Evolutionary conservation across 2,888 invertebrate species (phyloP).

Genomic region (Drosophila robusta): DNA sequence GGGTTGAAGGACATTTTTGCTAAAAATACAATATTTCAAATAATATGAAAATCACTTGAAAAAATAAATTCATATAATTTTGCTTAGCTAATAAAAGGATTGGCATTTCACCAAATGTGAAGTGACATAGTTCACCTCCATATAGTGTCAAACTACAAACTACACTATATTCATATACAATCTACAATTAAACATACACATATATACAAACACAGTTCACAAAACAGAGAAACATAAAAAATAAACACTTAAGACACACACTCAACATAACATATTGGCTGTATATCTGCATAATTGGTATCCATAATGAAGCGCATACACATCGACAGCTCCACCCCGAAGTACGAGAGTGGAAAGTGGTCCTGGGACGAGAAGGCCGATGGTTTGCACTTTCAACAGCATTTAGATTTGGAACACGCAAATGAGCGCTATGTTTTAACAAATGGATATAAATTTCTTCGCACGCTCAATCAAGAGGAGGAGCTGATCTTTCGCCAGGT

Average conservation of each 20-base stretch:
- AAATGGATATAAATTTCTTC: constrained; percentile 9
- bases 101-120: too few species aligned
- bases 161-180: background rate
- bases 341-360: constrained; percentile 11
- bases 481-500: constrained; percentile 12
- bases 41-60: too few species aligned
- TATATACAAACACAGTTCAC: background rate
- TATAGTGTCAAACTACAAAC: background rate
- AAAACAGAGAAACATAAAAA: background rate
- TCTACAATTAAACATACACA: background rate
- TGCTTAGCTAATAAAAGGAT: too few species aligned
- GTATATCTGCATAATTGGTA: background rate
- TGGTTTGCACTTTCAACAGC: background rate
- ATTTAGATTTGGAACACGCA: background rate
- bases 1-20: too few species aligned
- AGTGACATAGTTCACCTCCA: too few species aligned
- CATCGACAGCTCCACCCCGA: background rate
- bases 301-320: background rate
- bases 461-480: constrained; percentile 8
- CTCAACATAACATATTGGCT: background rate
- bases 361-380: constrained; percentile 1
- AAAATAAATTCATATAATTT: too few species aligned
- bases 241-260: background rate
- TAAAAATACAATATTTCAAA: too few species aligned
- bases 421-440: constrained; percentile 3